Evolutionary conservation across 1,140 invertebrate genomes (phyloP), one percentile per base, ranked within the genome.

Genomic region (Radopholus similis): DNA sequence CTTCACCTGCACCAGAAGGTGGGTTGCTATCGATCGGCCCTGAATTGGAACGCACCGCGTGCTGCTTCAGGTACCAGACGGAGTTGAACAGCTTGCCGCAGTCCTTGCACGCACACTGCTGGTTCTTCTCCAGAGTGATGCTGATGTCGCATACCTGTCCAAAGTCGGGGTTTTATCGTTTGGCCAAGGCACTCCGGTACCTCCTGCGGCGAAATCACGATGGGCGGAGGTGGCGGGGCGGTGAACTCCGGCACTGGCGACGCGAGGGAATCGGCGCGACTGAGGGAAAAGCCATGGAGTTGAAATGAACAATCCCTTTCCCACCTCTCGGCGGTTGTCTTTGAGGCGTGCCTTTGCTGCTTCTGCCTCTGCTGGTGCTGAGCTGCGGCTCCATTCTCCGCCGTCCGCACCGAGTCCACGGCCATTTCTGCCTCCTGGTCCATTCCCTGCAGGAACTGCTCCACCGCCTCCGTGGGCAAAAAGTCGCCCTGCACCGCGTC

Each of bases 51-150:
- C n/a, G n/a, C n/a, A n/a, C 79, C n/a, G 79, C 79, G 49, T 81
- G 79, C 53, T 81, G 79, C 47, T 82, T 82, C 40, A 81, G 58
- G 58, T 81, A 81, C 79, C 79, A 78, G 15, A 78, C 76, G 9
- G 76, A 78, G 40, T 78, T 78, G 30, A 70, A 70, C 8, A 81
- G 70, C 55, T 81, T 81, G 3, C 77, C 79, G 59, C 78, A 81
- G 38, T 82, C 79, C 68, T 74, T 78, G 71, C 78, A 81, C 9
- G 72, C 66, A 37, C 78, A 81, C 38, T 80, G 78, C 54, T 81
- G 78, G 58, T 81, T 81, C 64, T 81, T 81, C 57, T 81, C 77
- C 35, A 81, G 57, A 11, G 70, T 73, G 30, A 82, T 72, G 30
- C 70, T 73, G 13, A 76, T 71, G 30, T 74, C 72, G 32, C 76